phyloP scores from a whole-genome alignment of 2,113 vertebrate species.

The Rhizomys pruinosus region DNA sequence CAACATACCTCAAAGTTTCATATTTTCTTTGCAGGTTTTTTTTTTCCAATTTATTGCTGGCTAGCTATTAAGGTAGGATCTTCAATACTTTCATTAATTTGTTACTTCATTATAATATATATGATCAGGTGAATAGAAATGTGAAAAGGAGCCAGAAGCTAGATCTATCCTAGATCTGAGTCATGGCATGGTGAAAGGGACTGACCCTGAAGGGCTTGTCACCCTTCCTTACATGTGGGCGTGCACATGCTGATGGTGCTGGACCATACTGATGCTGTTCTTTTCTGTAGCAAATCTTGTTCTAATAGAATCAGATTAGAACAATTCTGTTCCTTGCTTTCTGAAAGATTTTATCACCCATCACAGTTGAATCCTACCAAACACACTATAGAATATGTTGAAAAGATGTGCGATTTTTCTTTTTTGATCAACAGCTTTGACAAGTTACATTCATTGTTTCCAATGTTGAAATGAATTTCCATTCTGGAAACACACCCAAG shows the following conservation, averaged over 20 bases:
- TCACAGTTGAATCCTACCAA: neutral
- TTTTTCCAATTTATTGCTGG: neutral
- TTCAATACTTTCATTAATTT: neutral
- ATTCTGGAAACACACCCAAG: neutral
- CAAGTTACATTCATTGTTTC: slow-evolving; percentile 1
- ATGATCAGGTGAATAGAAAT: neutral
- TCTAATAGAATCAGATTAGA: neutral
- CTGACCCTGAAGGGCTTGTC: neutral
- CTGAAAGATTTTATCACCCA: neutral
- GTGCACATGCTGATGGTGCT: neutral
- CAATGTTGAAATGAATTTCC: neutral
- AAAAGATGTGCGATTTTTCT: neutral
- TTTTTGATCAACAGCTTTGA: neutral
- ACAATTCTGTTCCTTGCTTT: neutral
- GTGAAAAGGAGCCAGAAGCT: neutral
- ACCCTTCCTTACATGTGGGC: neutral
- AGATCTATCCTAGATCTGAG: neutral
- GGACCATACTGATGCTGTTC: neutral
- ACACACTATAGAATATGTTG: neutral
- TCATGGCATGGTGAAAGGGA: neutral
- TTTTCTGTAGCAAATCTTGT: neutral
- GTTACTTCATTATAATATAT: neutral
- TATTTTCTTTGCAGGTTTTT: neutral
- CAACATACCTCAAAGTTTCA: neutral
- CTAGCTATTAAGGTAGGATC: neutral